Base-by-base conservation (phyloP, 2,888 invertebrate species). In the Brachylomia viminalis region DNA sequence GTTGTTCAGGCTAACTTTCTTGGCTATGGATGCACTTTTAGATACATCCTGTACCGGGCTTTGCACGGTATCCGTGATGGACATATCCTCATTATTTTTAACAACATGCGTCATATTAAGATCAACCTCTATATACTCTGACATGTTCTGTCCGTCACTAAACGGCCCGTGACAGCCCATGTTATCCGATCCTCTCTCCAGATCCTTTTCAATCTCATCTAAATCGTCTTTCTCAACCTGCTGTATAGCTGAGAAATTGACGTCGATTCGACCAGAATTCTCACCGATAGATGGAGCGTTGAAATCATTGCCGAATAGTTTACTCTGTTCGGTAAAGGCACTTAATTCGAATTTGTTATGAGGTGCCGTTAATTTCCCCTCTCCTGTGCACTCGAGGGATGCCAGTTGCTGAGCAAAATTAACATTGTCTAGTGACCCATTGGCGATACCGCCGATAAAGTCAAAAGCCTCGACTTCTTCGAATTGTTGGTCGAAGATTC, bases 111-210 rank as follows among this genome's bases (percentile, higher is more conserved):
- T 96, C 78, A 88, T 90, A 58, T 96, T 94, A 2, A 96, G 82
- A 90, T 96, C 96, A 0, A 96, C 85, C 85, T 95, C 95, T 42
- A 95, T 94, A 72, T 94, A 95, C 68, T 94, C 94, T 0, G 95
- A 95, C 23, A 92, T 75, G 62, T 92, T 90, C 8, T 86, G 90
- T 10, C 80, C 80, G 11, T 86, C 89, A 23, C 77, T 85, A 27
- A 90, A 91, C 0, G 92, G 91, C 0, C 91, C 90, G 15, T 86
- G 88, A 33, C 92, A 90, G 0, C 90, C 80, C 0, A 89, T 79
- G 75, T 91, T 92, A 8, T 83, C 87, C 10, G 91, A 87, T 0
- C 77, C 87, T 15, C 90, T 87, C 30, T 88, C 86, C 11, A 95
- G 74, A 87, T 96, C 94, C 45, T 88, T 91, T 71, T 94, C 92